phyloP scores from a whole-genome alignment of 1,140 invertebrate species.

The Thaumetopoea pityocampa region DNA sequence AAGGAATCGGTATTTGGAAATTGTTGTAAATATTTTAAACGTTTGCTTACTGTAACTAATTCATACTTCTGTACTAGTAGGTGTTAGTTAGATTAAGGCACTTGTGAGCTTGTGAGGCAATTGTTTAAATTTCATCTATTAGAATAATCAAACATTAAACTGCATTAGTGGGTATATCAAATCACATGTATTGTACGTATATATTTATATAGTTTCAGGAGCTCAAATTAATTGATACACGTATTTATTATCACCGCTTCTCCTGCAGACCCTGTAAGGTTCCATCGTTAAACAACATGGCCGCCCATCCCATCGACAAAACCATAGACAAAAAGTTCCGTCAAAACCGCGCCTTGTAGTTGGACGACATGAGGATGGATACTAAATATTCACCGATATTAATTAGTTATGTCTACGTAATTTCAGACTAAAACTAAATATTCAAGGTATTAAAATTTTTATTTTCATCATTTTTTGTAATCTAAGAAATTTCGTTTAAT shows the following conservation, averaged over 20 bases:
- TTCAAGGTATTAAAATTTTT: slow-evolving; percentile 16
- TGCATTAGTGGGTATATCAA: too few relatives aligned
- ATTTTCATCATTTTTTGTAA: slow-evolving; percentile 10
- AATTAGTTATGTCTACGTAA: slow-evolving; percentile 12
- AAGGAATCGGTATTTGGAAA: too few relatives aligned
- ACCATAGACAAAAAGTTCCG: slow-evolving; percentile 17
- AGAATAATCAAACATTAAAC: too few relatives aligned
- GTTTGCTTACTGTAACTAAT: too few relatives aligned
- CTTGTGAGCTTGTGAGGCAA: too few relatives aligned
- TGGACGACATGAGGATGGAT: slow-evolving; percentile 14
- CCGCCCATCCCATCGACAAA: slow-evolving; percentile 14
- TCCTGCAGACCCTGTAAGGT: slow-evolving; percentile 19
- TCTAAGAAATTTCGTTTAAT: too few relatives aligned
- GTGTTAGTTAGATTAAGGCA: too few relatives aligned
- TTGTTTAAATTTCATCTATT: too few relatives aligned
- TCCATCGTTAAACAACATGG: slow-evolving; percentile 17
- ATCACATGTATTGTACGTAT: too few relatives aligned
- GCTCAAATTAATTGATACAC: slow-evolving; percentile 11
- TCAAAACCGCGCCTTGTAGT: slow-evolving; percentile 5
- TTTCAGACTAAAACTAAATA: slow-evolving; percentile 8
- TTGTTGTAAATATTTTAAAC: too few relatives aligned
- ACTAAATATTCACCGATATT: slow-evolving; percentile 16
- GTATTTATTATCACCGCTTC: slow-evolving; percentile 16
- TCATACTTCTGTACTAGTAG: too few relatives aligned
- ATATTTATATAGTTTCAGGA: slow-evolving; percentile 18